phyloP scores from a whole-genome alignment of 2,888 invertebrate species.

The Meta bourneti region DNA sequence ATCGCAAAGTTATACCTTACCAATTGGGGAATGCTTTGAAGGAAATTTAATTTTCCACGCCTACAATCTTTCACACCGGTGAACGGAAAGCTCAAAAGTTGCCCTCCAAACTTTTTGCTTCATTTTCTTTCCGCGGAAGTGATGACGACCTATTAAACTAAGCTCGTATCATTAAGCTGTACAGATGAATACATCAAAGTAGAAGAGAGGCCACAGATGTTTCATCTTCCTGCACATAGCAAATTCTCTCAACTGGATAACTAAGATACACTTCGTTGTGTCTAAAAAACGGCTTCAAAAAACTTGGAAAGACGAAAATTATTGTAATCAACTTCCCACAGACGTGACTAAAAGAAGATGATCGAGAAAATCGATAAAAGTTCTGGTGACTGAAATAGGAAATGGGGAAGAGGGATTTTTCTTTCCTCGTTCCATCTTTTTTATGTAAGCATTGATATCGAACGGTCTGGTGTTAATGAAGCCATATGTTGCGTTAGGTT shows the following conservation, averaged over 20 bases:
- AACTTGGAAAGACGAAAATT: neutral
- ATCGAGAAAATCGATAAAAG: slow-evolving; percentile 11
- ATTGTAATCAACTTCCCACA: slow-evolving; percentile 8
- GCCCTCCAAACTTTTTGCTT: neutral
- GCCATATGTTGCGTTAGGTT: neutral
- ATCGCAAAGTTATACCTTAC: too few relatives aligned
- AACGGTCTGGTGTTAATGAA: neutral
- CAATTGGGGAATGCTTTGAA: too few relatives aligned
- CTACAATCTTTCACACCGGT: neutral
- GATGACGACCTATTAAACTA: neutral
- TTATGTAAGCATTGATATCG: neutral
- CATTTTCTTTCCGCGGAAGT: neutral
- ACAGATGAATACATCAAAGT: neutral
- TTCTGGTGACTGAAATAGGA: neutral
- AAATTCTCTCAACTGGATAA: neutral
- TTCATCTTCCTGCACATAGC: neutral
- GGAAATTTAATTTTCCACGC: neutral
- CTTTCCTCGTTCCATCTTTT: neutral
- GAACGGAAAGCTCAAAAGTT: neutral
- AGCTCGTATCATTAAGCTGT: neutral
- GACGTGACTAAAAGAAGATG: neutral
- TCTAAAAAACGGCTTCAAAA: neutral
- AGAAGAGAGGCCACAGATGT: neutral
- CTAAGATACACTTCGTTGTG: neutral
- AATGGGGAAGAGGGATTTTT: neutral